Conservation (phyloP, 2,797 vertebrate genomes). For the Alosa sapidissima region DNA sequence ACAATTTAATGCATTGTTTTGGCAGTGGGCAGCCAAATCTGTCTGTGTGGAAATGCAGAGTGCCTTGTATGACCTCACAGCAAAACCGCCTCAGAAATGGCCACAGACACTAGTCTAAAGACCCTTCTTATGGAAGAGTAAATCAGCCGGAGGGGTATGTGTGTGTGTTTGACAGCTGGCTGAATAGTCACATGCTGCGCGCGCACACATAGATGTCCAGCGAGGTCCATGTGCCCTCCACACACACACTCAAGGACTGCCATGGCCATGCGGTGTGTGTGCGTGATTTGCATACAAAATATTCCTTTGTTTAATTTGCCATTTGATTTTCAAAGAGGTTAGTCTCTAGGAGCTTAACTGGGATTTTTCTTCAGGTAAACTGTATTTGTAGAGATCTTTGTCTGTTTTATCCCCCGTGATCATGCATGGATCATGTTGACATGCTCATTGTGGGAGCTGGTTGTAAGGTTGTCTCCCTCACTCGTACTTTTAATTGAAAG, state of each 20-base stretch:
- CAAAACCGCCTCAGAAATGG: background rate
- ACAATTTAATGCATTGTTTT: background rate
- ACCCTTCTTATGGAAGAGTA: background rate
- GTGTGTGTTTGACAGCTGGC: conserved; percentile 43
- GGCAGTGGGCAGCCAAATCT: background rate
- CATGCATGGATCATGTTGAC: background rate
- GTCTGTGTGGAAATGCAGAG: background rate
- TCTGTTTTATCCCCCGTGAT: background rate
- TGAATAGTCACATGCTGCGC: conserved; percentile 46
- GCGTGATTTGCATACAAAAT: conserved; percentile 19
- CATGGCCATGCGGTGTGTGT: background rate
- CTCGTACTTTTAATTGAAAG: conserved; percentile 2
- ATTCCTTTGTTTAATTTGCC: conserved; percentile 16
- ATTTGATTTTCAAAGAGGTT: background rate
- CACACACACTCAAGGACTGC: conserved; percentile 40
- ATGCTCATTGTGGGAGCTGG: background rate
- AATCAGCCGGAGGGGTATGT: background rate
- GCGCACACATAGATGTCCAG: conserved; percentile 16
- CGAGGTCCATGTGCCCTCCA: conserved; percentile 33
- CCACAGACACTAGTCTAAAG: background rate
- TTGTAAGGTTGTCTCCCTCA: background rate
- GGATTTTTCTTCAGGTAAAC: background rate
- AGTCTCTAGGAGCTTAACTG: background rate
- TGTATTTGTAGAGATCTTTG: background rate
- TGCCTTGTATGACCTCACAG: background rate